These are phyloP conservation scores for Neodiprion virginianus DNA, from an alignment of 1,140 invertebrate species.

Conservation along the genomic window DNA sequence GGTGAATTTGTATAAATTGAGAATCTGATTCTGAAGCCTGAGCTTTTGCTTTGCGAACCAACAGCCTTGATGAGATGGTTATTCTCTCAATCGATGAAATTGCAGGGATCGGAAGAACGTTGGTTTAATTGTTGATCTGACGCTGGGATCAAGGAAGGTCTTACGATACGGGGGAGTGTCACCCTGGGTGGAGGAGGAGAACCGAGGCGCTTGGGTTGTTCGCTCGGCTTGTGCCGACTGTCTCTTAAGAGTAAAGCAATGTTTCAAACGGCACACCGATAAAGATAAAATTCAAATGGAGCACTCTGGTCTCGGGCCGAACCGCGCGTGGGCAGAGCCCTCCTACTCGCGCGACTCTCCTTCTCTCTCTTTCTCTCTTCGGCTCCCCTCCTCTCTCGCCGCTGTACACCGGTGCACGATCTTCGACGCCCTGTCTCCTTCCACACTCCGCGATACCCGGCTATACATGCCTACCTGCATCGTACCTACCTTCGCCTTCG, in stretches of 20 bases:
- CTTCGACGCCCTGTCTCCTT: background rate
- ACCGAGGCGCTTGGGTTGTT: no score
- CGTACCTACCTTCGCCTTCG: background rate
- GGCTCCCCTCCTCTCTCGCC: background rate
- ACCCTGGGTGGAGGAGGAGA: no score
- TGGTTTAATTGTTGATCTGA: no score
- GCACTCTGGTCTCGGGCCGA: background rate
- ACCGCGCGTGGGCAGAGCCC: background rate
- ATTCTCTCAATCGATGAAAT: no score
- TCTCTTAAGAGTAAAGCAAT: background rate
- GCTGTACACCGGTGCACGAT: background rate
- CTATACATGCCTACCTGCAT: background rate
- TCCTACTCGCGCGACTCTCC: background rate
- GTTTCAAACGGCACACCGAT: slow-evolving; percentile 5
- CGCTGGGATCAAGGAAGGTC: no score
- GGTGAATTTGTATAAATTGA: no score
- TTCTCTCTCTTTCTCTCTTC: background rate
- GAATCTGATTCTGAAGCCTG: no score
- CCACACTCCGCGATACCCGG: background rate
- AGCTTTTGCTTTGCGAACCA: no score
- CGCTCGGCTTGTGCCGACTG: no score
- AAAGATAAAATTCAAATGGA: slow-evolving; percentile 8
- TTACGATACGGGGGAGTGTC: no score
- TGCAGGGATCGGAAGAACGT: no score
- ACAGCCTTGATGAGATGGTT: no score